phyloP scores from a whole-genome alignment of 1,140 invertebrate species.

The Sipha flava region DNA sequence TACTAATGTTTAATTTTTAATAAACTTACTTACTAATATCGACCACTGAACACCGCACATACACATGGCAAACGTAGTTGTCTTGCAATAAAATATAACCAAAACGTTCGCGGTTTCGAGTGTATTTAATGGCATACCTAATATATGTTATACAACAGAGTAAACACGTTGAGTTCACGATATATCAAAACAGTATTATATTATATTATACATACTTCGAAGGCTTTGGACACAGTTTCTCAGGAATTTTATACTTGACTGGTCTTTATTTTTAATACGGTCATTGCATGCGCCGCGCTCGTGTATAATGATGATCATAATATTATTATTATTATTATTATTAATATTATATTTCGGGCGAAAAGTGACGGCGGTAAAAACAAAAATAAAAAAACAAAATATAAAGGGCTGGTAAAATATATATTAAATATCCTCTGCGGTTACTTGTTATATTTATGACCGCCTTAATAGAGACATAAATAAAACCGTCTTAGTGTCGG shows the following conservation, averaged over 20 bases:
- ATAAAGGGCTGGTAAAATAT: neutral
- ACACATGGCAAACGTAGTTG: too few species aligned
- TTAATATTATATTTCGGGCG: neutral
- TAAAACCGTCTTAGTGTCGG: conserved; percentile 28
- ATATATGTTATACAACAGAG: neutral
- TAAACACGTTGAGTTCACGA: neutral
- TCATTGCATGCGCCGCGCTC: neutral
- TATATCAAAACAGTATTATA: neutral
- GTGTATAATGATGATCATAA: neutral
- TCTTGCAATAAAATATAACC: too few species aligned
- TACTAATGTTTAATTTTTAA: too few species aligned
- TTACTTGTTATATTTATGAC: conserved; percentile 28
- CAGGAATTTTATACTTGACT: neutral
- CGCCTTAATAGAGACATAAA: conserved; percentile 32
- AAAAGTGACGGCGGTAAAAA: neutral
- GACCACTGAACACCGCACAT: too few species aligned
- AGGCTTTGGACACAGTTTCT: neutral
- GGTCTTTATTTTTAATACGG: neutral
- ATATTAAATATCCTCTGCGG: conserved; percentile 11
- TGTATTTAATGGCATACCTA: too few species aligned
- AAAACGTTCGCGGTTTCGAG: too few species aligned
- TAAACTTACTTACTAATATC: too few species aligned
- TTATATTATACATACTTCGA: too few species aligned
- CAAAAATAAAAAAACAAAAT: neutral
- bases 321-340: neutral